Conservation (phyloP, 2,797 vertebrate species). For the Alexandromys oeconomus region DNA sequence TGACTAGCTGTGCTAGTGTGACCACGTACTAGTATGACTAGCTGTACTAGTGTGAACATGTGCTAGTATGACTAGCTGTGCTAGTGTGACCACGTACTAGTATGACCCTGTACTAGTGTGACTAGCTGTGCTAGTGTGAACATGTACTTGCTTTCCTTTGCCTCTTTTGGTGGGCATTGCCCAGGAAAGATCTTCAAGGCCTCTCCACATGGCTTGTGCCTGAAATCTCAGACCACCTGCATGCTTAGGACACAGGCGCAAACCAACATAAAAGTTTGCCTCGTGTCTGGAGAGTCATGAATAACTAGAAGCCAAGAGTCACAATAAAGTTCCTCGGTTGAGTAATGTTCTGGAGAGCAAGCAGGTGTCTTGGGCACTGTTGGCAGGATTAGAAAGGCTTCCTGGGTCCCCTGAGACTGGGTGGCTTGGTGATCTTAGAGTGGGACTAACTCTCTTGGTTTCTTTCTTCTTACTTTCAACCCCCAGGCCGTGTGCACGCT, state of each 20-base stretch:
- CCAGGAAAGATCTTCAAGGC: neutral
- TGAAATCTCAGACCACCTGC: neutral
- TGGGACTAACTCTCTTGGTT: neutral
- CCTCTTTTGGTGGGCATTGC: neutral
- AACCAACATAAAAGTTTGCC: neutral
- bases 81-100: too few species aligned
- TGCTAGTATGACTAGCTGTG: too few species aligned
- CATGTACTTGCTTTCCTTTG: neutral
- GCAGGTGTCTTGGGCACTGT: conserved; percentile 18
- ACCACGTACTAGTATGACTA: too few species aligned
- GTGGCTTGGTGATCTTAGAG: neutral
- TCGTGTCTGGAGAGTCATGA: neutral
- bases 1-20: too few species aligned
- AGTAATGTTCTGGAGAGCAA: neutral
- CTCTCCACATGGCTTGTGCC: neutral
- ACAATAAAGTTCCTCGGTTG: neutral
- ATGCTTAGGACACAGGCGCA: conserved; percentile 10
- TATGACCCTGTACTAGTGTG: too few species aligned
- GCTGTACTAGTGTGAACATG: too few species aligned
- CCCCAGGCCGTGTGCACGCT: neutral
- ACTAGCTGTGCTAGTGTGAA: too few species aligned
- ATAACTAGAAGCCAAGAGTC: conserved; percentile 26
- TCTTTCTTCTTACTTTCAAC: neutral
- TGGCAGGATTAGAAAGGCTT: neutral
- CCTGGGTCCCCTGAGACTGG: neutral